phyloP scores from a whole-genome alignment of 2,888 invertebrate genomes.

The Drosophila quinaria region DNA sequence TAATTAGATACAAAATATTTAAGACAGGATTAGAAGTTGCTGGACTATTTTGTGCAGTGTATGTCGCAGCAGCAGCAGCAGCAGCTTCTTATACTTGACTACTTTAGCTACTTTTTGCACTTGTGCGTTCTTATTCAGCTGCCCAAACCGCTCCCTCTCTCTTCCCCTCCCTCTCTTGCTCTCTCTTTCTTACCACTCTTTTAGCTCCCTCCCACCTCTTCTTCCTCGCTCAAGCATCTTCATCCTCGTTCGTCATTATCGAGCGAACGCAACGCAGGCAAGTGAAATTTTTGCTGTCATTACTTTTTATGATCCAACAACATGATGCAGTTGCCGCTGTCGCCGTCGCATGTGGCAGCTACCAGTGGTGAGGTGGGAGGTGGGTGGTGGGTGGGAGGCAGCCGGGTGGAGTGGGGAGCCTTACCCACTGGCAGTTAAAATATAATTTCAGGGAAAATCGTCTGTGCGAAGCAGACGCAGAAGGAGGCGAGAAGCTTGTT shows the following conservation, averaged over 20 bases:
- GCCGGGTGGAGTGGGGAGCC: background rate
- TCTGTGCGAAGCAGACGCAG: constrained; percentile 3
- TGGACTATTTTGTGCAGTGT: constrained; percentile 36
- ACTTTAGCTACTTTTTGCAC: constrained; percentile 57
- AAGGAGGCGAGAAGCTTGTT: constrained; percentile 36
- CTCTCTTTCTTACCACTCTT: background rate
- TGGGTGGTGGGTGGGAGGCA: constrained; percentile 8
- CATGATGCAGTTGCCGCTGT: constrained; percentile 71
- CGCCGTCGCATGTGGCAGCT: constrained; percentile 6
- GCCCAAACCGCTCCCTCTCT: background rate
- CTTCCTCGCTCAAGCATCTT: constrained; percentile 15
- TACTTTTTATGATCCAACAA: constrained; percentile 77
- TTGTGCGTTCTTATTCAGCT: constrained; percentile 30
- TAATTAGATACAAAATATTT: too few relatives aligned
- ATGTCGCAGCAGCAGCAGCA: constrained; percentile 8
- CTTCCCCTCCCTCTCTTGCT: background rate
- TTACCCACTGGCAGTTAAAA: constrained; percentile 64
- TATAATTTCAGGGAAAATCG: constrained; percentile 68
- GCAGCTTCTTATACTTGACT: constrained; percentile 37
- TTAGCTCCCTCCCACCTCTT: background rate
- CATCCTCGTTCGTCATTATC: constrained; percentile 71
- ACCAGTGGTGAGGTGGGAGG: constrained; percentile 15
- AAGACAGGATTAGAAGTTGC: background rate
- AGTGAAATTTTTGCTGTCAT: constrained; percentile 76
- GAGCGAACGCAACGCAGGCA: constrained; percentile 46